Conservation (phyloP, 2,888 invertebrate species). For the Galeruca laticollis region DNA sequence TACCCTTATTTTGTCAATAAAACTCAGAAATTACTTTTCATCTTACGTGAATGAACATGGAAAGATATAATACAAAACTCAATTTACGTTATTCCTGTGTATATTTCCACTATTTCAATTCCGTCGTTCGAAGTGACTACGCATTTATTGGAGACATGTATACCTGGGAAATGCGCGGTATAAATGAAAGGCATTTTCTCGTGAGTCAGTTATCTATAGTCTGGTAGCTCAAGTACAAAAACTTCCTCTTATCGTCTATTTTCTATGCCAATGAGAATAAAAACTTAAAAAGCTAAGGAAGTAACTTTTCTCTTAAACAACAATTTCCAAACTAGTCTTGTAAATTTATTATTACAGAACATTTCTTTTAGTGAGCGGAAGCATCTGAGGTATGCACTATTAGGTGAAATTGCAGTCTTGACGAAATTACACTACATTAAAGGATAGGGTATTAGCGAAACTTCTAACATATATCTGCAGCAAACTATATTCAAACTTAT, state of each 20-base stretch:
- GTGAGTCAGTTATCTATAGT: neutral
- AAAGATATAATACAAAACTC: neutral
- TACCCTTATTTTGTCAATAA: neutral
- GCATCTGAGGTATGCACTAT: too few relatives aligned
- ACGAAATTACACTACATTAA: too few relatives aligned
- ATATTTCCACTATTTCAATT: neutral
- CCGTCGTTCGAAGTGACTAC: neutral
- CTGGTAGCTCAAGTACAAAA: neutral
- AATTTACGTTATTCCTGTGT: neutral
- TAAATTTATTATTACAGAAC: too few relatives aligned
- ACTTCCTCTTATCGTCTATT: neutral
- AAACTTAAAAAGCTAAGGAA: neutral
- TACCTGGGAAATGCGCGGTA: neutral
- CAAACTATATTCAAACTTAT: too few relatives aligned
- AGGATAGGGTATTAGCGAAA: too few relatives aligned
- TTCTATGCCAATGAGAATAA: neutral
- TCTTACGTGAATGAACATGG: neutral
- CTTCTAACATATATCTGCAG: too few relatives aligned
- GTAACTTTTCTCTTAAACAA: neutral
- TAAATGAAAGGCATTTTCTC: neutral
- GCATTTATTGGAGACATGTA: constrained; percentile 3
- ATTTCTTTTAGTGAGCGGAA: too few relatives aligned
- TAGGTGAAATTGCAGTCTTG: too few relatives aligned
- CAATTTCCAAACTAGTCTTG: neutral
- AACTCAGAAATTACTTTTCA: neutral